Percentiles rank a stretch among this genome's conserved stretches.
Conservation (phyloP, 2,888 invertebrate genomes). For the Dasypolia templi region DNA sequence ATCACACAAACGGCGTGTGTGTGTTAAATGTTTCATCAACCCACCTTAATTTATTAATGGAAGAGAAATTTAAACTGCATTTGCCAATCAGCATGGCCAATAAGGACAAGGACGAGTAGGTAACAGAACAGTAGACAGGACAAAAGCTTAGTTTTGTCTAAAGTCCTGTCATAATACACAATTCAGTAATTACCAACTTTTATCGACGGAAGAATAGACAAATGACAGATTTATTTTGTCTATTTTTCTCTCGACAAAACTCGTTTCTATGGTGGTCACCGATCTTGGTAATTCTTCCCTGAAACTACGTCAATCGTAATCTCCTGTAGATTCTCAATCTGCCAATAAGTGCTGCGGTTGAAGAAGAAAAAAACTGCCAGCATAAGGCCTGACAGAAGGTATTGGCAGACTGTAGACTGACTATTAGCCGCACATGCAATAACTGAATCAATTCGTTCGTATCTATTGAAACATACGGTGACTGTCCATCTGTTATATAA, state of each 20-base stretch:
- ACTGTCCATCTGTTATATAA: conserved; percentile 67
- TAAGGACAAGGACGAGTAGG: not conserved
- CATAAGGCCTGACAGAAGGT: not conserved
- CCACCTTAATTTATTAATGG: no score
- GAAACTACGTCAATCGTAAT: no score
- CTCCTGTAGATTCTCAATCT: no score
- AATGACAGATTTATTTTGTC: no score
- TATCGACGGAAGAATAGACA: no score
- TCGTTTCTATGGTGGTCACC: no score
- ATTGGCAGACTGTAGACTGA: not conserved
- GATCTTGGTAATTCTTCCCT: not conserved
- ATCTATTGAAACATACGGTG: conserved; percentile 51
- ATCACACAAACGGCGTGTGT: no score
- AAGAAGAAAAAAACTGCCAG: not conserved
- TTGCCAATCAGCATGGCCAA: not conserved
- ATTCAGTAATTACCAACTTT: no score
- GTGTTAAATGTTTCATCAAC: no score
- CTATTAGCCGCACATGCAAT: conserved; percentile 29
- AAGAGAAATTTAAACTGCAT: no score
- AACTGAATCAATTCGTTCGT: conserved; percentile 45
- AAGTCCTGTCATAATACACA: no score
- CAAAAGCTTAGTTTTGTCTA: not conserved
- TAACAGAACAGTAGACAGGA: not conserved
- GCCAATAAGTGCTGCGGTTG: not conserved
- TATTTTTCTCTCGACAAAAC: no score